Conservation (phyloP, 2,113 vertebrate genomes). For the Psammodynastes pulverulentus region DNA sequence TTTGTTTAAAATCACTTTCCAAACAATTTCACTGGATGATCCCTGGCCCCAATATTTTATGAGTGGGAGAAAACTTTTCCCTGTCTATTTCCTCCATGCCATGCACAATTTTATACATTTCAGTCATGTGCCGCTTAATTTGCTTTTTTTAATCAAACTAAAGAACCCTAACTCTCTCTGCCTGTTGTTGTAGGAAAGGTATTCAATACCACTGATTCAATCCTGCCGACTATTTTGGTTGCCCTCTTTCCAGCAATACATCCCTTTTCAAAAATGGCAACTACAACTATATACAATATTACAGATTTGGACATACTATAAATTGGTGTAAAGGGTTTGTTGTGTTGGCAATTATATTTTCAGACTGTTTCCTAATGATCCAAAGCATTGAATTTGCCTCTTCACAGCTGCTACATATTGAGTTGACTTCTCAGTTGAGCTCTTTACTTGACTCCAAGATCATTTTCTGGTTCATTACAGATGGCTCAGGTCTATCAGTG, state of each 20-base stretch:
- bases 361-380: neutral
- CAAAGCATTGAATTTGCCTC: neutral
- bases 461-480: neutral
- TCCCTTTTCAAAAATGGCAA: neutral
- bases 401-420: neutral
- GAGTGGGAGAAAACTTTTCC: neutral
- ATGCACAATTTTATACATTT: neutral
- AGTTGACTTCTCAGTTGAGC: neutral
- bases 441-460: neutral
- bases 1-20: neutral
- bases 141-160: neutral
- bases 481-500: neutral
- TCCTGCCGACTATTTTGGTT: neutral
- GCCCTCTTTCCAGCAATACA: neutral
- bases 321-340: neutral
- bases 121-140: neutral
- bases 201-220: neutral
- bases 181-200: neutral
- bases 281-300: neutral
- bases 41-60: neutral
- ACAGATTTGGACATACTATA: neutral
- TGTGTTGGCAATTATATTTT: neutral
- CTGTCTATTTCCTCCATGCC: neutral
- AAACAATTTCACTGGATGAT: neutral
- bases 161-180: neutral